Percentiles rank a stretch among this genome's conserved stretches.
Evolutionary conservation across 2,113 vertebrate genomes (phyloP).

Genomic region (Burhinus oedicnemus): DNA sequence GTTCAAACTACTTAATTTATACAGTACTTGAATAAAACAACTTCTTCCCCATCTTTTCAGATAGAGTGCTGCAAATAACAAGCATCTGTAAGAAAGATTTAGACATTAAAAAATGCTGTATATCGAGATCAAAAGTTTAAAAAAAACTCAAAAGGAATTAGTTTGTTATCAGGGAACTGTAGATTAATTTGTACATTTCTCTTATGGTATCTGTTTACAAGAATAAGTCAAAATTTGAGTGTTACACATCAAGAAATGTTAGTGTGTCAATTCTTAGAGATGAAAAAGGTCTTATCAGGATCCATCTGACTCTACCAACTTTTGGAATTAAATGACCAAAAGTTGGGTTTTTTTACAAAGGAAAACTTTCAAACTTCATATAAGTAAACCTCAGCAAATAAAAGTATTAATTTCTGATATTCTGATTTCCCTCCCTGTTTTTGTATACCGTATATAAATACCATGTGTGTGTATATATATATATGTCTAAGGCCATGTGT

Average conservation of each 20-base stretch:
- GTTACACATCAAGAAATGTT: background rate
- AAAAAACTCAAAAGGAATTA: background rate
- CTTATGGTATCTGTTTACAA: background rate
- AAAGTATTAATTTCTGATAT: background rate
- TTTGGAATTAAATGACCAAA: background rate
- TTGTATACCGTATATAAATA: background rate
- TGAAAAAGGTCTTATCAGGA: background rate
- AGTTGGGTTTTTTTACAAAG: accelerated
- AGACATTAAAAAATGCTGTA: background rate
- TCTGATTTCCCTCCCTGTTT: background rate
- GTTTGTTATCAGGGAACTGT: background rate
- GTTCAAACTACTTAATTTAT: slow-evolving; percentile 10
- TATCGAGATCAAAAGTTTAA: background rate
- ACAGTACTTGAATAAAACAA: background rate
- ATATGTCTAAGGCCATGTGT: background rate
- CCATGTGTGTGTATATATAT: background rate
- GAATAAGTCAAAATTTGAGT: background rate
- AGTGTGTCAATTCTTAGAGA: background rate
- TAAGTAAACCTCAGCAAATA: background rate
- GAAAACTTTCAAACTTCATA: background rate
- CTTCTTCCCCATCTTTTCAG: background rate
- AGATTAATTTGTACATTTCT: background rate
- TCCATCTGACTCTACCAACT: background rate
- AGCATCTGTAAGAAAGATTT: background rate
- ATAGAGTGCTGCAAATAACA: background rate